These are phyloP conservation scores for Tenrec ecaudatus DNA, from an alignment of 2,113 vertebrate genomes.

Conservation along the genomic window DNA sequence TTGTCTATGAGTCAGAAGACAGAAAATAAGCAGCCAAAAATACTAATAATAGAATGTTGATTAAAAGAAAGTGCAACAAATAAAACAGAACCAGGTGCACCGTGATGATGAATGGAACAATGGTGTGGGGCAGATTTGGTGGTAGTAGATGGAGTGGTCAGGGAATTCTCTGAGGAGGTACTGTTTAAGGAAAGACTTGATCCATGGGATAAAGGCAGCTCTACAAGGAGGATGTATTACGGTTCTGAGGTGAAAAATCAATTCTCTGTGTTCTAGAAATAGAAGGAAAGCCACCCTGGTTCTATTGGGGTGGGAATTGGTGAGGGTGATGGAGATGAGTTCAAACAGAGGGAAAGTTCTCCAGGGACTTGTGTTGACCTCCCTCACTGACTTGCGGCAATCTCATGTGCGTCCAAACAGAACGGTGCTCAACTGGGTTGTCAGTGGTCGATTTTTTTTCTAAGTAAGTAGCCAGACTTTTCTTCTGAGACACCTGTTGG, in stretches of 20 bases:
- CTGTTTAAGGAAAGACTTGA: neutral
- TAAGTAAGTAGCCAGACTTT: neutral
- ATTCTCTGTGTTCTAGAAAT: neutral
- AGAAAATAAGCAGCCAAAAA: neutral
- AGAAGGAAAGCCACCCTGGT: neutral
- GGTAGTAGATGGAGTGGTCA: neutral
- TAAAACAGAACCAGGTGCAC: neutral
- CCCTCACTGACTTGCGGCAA: neutral
- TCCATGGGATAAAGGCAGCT: conserved; percentile 8
- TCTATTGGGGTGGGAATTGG: neutral
- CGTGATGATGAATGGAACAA: neutral
- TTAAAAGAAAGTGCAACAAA: neutral
- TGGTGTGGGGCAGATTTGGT: accelerated
- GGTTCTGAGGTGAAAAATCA: neutral
- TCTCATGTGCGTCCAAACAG: neutral
- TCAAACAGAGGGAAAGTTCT: neutral
- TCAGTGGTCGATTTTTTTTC: neutral
- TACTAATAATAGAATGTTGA: neutral
- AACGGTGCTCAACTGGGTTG: neutral
- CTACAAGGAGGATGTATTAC: neutral
- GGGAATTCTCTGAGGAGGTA: neutral
- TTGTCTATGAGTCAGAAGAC: neutral
- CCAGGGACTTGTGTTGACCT: neutral
- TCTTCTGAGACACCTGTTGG: neutral
- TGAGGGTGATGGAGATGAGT: neutral